Percentiles rank a stretch among this genome's conserved stretches.
Conservation (phyloP, 2,888 invertebrate species). For the Drosophila quinaria region DNA sequence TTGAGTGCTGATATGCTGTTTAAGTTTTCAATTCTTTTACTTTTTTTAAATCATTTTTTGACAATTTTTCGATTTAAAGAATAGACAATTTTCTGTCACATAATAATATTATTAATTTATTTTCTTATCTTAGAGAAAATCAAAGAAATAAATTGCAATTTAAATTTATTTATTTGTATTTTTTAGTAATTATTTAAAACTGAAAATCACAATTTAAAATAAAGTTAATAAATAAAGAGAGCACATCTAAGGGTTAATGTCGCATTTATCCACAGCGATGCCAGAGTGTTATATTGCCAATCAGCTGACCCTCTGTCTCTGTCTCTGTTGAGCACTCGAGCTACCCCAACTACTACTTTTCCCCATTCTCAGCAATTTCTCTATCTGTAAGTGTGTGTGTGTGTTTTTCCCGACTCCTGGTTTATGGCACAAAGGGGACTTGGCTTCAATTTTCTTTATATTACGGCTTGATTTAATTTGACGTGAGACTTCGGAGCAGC, state of each 20-base stretch:
- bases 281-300: conserved; percentile 68
- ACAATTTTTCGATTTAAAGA: not conserved
- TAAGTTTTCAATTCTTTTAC: not conserved
- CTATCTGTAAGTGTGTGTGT: conserved; percentile 7
- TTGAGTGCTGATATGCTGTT: not conserved
- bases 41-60: not conserved
- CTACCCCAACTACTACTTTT: conserved; percentile 15
- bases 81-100: not conserved
- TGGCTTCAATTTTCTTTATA: conserved; percentile 83
- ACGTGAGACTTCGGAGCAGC: conserved; percentile 82
- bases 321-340: conserved; percentile 2
- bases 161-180: too few relatives aligned
- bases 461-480: conserved; percentile 85
- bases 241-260: conserved; percentile 37
- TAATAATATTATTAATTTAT: not conserved
- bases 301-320: conserved; percentile 46
- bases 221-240: not conserved
- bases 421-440: conserved; percentile 83
- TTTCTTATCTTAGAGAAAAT: not conserved
- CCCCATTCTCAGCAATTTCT: conserved; percentile 15
- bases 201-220: not conserved
- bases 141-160: too few relatives aligned
- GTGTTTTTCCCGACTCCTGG: conserved; percentile 50
- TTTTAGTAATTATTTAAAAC: too few relatives aligned
- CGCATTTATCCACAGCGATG: conserved; percentile 5